Percentiles rank a stretch among this genome's conserved stretches.
Conservation (phyloP, 2,797 vertebrate genomes). For the Loriculus beryllinus region DNA sequence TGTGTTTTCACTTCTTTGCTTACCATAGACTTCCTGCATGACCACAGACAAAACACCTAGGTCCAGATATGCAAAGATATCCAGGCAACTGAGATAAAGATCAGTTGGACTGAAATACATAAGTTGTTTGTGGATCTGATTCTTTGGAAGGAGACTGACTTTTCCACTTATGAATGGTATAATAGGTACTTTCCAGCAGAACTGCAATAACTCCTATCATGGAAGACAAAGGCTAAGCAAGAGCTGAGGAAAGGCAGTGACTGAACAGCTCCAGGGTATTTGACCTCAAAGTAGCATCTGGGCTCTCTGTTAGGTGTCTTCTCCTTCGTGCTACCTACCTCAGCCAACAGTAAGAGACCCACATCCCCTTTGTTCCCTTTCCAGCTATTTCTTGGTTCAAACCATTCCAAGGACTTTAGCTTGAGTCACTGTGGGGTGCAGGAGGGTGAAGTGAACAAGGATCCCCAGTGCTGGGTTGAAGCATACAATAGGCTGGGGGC, state of each 20-base stretch:
- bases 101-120: not conserved
- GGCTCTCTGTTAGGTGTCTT: not conserved
- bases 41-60: slow-evolving; percentile 41
- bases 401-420: not conserved
- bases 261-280: not conserved
- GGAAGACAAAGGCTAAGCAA: not conserved
- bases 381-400: not conserved
- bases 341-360: not conserved
- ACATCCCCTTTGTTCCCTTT: not conserved
- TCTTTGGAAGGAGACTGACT: not conserved
- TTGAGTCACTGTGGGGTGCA: not conserved
- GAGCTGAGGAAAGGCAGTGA: not conserved
- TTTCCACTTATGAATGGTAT: not conserved
- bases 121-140: slow-evolving; percentile 5
- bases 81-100: slow-evolving; percentile 25
- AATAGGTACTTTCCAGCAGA: not conserved
- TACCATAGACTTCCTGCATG: slow-evolving; percentile 16
- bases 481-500: not conserved
- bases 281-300: not conserved
- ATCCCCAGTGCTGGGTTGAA: not conserved
- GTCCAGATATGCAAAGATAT: not conserved
- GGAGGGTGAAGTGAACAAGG: not conserved
- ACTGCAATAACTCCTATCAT: not conserved
- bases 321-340: not conserved
- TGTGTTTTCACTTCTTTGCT: slow-evolving; percentile 17